Percentiles rank a stretch among this genome's conserved stretches.
Evolutionary conservation across 2,888 invertebrate genomes (phyloP).

Genomic region (Heptascelio sp.): DNA sequence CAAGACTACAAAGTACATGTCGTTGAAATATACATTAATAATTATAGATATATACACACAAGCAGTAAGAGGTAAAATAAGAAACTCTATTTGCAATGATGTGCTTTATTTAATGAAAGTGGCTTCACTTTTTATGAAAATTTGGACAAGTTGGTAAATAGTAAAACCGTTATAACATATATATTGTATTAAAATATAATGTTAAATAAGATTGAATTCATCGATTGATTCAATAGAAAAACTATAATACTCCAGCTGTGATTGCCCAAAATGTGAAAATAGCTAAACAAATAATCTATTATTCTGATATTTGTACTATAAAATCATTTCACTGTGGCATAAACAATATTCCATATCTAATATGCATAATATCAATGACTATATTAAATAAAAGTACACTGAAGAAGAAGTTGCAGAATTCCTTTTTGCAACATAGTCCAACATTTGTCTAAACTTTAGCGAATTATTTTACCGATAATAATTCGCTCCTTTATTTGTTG

Average conservation of each 20-base stretch:
- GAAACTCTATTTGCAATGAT: constrained; percentile 16
- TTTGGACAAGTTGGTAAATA: constrained; percentile 23
- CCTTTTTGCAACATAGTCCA: no score
- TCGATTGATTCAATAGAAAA: background rate
- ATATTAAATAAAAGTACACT: no score
- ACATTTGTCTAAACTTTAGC: no score
- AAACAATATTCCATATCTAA: background rate
- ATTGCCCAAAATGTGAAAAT: constrained; percentile 24
- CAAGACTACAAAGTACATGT: no score
- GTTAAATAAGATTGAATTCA: background rate
- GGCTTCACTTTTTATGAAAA: constrained; percentile 18
- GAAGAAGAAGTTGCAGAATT: constrained; percentile 9
- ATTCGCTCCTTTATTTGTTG: no score
- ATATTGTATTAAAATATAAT: constrained; percentile 18
- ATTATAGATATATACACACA: no score
- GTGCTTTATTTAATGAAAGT: constrained; percentile 23
- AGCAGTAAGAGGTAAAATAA: no score
- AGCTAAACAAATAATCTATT: background rate
- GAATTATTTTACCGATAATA: no score
- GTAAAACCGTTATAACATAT: constrained; percentile 12
- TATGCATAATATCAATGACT: no score
- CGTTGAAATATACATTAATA: no score
- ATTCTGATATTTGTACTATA: no score
- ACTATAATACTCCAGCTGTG: background rate
- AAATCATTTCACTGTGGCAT: no score